Base-by-base conservation (phyloP, 2,888 invertebrate species). In the Archips xylosteana region DNA sequence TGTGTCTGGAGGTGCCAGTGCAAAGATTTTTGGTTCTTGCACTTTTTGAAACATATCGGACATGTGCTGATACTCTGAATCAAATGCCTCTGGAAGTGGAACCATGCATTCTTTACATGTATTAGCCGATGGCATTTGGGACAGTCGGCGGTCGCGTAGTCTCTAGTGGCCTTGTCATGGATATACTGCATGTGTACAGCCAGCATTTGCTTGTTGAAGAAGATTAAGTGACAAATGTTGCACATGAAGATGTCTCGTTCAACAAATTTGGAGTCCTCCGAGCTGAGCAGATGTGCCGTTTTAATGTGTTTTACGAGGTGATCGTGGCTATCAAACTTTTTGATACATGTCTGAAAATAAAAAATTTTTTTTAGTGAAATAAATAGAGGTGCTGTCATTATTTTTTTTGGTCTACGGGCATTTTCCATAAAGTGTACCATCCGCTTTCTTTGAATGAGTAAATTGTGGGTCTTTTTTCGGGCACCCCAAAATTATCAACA, bases 211-310 rank as follows among this genome's bases (percentile, higher is more conserved):
- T 92, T 92, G 74, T 91, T 91, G 76, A 92, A 92, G 77, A 90
- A 92, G 4, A 92, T 62, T 0, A 78, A 70, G 0, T 77, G 32
- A 13, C 92, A 92, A 0, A 76, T 1, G 1, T 89, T 78, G 5
- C 92, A 92, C 0, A 91, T 77, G 70, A 79, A 92, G 2, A 90
- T 80, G 34, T 90, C 84, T 0, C 88, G 77, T 72, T 90, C 88
- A 0, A 92, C 76, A 0, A 85, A 69, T 0, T 66, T 65, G 0
- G 91, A 86, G 0, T 80, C 71, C 0, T 83, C 82, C 0, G 88
- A 80, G n/a, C 86, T 89, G 0, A 81, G 76, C 0, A 92, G 75
- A 34, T 92, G 92, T 0, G 78, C 67, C 0, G 76, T 76, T 47
- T 89, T 85, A 2, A 90, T 80, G 57, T 92, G 92, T 0, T 76